Percentiles rank a stretch among this genome's conserved stretches.
Conservation (phyloP, 1,140 invertebrate species). For the Ctenoplectra terminalis region DNA sequence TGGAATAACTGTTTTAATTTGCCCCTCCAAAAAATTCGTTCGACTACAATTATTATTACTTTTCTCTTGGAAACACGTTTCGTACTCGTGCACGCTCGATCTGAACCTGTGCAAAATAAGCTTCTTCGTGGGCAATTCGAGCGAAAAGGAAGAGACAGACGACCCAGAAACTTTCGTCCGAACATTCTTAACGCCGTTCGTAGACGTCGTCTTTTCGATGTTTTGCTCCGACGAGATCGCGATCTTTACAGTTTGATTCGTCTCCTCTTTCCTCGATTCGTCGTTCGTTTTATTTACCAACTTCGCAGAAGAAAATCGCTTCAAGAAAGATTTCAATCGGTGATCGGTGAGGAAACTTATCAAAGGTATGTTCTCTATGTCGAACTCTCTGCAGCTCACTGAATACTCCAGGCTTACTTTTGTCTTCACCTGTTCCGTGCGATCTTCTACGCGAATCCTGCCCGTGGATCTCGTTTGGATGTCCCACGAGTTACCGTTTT, state of each 20-base stretch:
- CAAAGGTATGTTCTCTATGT: conserved; percentile 30
- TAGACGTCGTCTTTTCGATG: background rate
- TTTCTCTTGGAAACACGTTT: background rate
- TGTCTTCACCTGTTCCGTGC: rapidly evolving
- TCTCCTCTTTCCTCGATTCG: background rate
- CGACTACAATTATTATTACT: background rate
- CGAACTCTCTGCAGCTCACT: background rate
- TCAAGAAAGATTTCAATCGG: background rate
- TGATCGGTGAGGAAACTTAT: conserved; percentile 28
- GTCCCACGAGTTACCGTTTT: too few species aligned
- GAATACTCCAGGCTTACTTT: background rate
- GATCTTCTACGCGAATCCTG: background rate
- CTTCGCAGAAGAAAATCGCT: background rate
- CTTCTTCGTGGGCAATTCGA: conserved; percentile 28
- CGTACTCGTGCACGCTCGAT: background rate
- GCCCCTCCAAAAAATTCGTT: background rate
- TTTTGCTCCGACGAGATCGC: background rate
- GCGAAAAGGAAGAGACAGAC: background rate
- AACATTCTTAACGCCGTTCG: background rate
- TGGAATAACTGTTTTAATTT: rapidly evolving
- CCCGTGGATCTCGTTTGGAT: too few species aligned
- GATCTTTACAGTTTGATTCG: background rate
- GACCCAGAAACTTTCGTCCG: background rate
- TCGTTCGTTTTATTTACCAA: background rate
- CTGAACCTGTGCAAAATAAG: conserved; percentile 33